Evolutionary conservation across 1,140 invertebrate species (phyloP), one percentile per base, ranked within the genome.

Genomic region (Cherax destructor): DNA sequence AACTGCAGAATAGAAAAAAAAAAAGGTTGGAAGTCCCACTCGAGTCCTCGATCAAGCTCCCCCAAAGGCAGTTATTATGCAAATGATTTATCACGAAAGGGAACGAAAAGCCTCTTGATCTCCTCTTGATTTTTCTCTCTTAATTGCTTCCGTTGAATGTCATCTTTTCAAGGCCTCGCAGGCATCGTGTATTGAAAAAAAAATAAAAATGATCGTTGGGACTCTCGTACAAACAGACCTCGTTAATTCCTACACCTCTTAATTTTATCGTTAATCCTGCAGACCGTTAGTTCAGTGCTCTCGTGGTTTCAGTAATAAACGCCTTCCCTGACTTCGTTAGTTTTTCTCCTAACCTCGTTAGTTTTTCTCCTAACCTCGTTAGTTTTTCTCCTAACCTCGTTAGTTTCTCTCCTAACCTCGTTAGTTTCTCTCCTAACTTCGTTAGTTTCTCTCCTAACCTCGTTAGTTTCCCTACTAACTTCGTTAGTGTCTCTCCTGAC

Each of bases 81-180:
- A 90, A 90, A 90, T 90, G 88, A 90, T 90, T 90, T 90, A 90
- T 90, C 88, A 90, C 88, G 79, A 83, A 83, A 90, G 74, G 88
- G 80, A 83, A 52, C 80, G 61, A 90, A 13, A 56, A 49, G 69
- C 72, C 88, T 90, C 88, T 90, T 90, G 88, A 90, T 90, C 50
- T 84, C 80, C 30, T 83, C 87, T 88, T 88, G 87, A 88, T 88
- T 88, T 83, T 83, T 88, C 88, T 84, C 88, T 77, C 88, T 90
- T 90, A 90, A 90, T 90, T 90, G 88, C 88, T 90, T 56, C 88
- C 78, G 88, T 90, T 90, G 80, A 90, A 83, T 83, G 69, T 90
- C 88, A 74, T 90, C 88, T 83, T 90, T 90, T 84, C 88, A 90
- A 72, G 83, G 21, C 83, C 1, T 6, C n/a, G 11, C 59, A 56